Evolutionary conservation across 1,140 invertebrate species (phyloP).

Genomic region (Coenobita brevimanus): DNA sequence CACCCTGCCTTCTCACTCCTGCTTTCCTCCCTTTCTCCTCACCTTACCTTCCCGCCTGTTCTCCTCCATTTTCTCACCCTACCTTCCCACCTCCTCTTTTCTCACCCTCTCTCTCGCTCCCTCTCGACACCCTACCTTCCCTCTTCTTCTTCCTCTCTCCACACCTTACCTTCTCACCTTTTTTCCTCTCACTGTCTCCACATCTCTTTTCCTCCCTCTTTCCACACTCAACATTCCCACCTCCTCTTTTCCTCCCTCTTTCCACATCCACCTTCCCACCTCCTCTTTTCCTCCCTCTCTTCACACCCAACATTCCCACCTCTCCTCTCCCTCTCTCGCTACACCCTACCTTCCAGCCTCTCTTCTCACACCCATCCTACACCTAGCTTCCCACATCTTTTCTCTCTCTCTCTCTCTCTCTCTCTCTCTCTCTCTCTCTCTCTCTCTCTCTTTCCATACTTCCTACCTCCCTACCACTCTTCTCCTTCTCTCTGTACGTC

Average conservation of each 20-base stretch:
- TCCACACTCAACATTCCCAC: neutral
- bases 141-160: slow-evolving; percentile 1
- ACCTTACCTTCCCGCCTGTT: neutral
- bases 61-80: neutral
- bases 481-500: neutral
- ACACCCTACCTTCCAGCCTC: neutral
- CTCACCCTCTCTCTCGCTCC: neutral
- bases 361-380: neutral
- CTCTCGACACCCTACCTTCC: neutral
- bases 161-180: neutral
- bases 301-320: neutral
- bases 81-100: neutral
- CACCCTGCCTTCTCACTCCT: neutral
- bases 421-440: neutral
- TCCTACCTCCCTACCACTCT: neutral
- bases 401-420: neutral
- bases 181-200: neutral
- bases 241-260: neutral
- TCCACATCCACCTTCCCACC: neutral
- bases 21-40: too few species aligned
- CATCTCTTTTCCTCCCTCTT: neutral
- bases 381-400: too few species aligned
- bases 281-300: neutral
- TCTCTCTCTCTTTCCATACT: neutral
- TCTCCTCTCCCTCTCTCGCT: neutral